Conservation (phyloP, 1,140 invertebrate genomes). For the Tribolium madens region DNA sequence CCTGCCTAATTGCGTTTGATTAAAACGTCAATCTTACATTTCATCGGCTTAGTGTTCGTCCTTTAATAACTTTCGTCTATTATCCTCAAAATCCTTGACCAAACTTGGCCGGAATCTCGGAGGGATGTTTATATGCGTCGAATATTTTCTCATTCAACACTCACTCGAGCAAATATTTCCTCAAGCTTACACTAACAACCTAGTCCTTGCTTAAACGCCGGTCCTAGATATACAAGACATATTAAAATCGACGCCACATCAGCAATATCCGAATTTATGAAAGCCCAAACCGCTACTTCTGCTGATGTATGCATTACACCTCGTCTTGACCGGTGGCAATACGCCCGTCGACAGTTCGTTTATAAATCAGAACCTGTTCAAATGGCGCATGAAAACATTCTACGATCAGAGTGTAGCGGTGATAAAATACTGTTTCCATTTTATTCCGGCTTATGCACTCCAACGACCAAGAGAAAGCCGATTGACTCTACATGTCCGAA, state of each 20-base stretch:
- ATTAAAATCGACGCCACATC: constrained; percentile 37
- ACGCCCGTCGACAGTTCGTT: neutral
- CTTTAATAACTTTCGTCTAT: constrained; percentile 42
- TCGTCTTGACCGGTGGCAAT: neutral
- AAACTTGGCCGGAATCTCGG: constrained; percentile 31
- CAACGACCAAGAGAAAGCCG: constrained; percentile 1
- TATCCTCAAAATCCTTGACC: constrained; percentile 35
- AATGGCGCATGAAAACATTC: constrained; percentile 10
- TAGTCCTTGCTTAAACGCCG: constrained; percentile 31
- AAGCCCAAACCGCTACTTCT: neutral
- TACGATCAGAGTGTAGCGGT: neutral
- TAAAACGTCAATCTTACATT: neutral
- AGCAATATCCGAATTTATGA: constrained; percentile 13
- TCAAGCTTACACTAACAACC: constrained; percentile 41
- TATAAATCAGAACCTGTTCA: constrained; percentile 1
- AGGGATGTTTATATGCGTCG: constrained; percentile 32
- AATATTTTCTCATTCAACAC: constrained; percentile 44
- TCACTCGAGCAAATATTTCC: constrained; percentile 42
- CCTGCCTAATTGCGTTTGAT: constrained; percentile 12
- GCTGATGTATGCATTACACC: neutral
- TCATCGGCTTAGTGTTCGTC: constrained; percentile 29
- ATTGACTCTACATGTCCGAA: neutral
- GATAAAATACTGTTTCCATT: constrained; percentile 19
- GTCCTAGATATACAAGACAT: constrained; percentile 40
- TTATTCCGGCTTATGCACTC: constrained; percentile 11